A percentile compares a stretch with the other conserved stretches of the same genome.
Evolutionary conservation across 92 coral and sea anemone species (phyloP).

Genomic region (Phymanthus crucifer): DNA sequence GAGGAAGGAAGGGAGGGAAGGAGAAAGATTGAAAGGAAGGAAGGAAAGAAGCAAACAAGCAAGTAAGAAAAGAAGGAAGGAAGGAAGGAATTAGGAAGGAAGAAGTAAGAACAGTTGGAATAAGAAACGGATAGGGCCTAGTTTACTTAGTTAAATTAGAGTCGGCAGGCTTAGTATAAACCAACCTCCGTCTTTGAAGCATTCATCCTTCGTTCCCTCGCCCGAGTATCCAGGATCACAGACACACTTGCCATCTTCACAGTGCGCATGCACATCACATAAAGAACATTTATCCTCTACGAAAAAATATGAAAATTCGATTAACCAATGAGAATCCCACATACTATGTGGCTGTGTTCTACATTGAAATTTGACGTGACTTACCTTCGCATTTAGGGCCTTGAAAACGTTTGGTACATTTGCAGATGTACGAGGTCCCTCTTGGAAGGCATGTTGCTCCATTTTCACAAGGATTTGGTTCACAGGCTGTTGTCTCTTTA

Average conservation of each 20-base stretch:
- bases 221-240: slow-evolving; percentile 85
- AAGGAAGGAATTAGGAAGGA: no score
- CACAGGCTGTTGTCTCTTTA: slow-evolving; percentile 68
- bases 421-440: slow-evolving; percentile 60
- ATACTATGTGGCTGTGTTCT: not conserved
- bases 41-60: no score
- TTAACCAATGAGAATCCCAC: no score
- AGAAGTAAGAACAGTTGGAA: no score
- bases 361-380: not conserved
- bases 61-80: no score
- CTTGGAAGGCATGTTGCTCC: slow-evolving; percentile 68
- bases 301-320: not conserved
- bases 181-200: slow-evolving; percentile 68
- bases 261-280: slow-evolving; percentile 92
- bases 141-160: not conserved
- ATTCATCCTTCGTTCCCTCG: slow-evolving; percentile 71
- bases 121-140: not conserved
- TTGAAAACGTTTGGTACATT: slow-evolving; percentile 75
- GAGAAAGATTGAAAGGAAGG: no score
- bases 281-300: slow-evolving; percentile 87
- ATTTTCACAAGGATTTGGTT: slow-evolving; percentile 83
- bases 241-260: slow-evolving; percentile 82
- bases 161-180: no score
- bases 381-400: slow-evolving; percentile 83
- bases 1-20: no score